Evolutionary conservation across 2,797 vertebrate species (phyloP), one percentile per base, ranked within the genome.

Genomic region (Cyclura pinguis): DNA sequence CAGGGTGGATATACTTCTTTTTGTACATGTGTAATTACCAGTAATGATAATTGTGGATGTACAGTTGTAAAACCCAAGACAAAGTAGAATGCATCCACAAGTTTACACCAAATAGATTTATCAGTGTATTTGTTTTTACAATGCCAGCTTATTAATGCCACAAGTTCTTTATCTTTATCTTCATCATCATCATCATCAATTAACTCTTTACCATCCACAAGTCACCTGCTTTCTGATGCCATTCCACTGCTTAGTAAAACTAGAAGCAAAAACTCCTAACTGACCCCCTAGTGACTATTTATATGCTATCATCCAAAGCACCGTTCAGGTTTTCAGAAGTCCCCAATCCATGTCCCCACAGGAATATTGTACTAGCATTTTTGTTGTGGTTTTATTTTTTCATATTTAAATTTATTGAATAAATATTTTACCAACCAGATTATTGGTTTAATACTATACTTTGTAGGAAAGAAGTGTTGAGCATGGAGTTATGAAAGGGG

Each of bases 361-460:
- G 94, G 94, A 95, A 93, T 95, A 62, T 50, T 80, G n/a, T 57
- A 6, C 67, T 35, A 50, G 52, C 62, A 24, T n/a, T 73, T 10
- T 22, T 85, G 7, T 80, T 89, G 92, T 94, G 91, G 85, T 90
- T 94, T 90, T 62, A 18, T 62, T 62, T 4, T 93, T 93, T 91
- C 84, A 93, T 62, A 87, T 93, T 90, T 93, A 90, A 93, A 64
- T 52, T 27, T 78, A 93, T 90, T 92, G 90, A 94, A 76, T 38
- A 50, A 9, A 35, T 42, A 6, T 52, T 82, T 77, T 47, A 35
- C 42, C 22, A 82, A 38, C 22, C 69, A 82, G 78, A 55, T 90
- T 24, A 32, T 77, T 86, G 27, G 78, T 32, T 32, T 9, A 47
- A 57, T 59, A 22, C 3, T 64, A 32, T 47, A 38, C 55, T 85